phyloP scores from a whole-genome alignment of 2,113 vertebrate genomes.

The Panthera uncia region DNA sequence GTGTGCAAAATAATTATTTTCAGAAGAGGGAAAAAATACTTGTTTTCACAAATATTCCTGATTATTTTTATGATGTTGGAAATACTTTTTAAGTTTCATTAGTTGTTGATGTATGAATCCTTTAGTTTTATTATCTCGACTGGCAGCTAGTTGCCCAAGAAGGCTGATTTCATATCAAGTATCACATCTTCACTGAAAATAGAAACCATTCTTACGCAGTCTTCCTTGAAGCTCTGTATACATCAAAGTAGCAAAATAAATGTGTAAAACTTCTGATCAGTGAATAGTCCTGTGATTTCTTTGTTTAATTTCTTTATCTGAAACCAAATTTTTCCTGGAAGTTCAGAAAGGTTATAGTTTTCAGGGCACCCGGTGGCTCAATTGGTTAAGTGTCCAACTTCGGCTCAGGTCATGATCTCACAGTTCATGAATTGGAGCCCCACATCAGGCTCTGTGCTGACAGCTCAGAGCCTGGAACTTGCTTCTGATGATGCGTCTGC shows the following conservation, averaged over 20 bases:
- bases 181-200: not conserved
- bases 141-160: not conserved
- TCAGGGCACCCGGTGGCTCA: not conserved
- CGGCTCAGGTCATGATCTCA: too few relatives aligned
- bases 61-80: not conserved
- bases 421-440: too few relatives aligned
- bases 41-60: not conserved
- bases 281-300: not conserved
- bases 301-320: not conserved
- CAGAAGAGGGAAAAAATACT: not conserved
- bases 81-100: not conserved
- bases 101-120: not conserved
- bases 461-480: too few relatives aligned
- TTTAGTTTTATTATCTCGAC: not conserved
- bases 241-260: not conserved
- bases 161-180: not conserved
- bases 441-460: too few relatives aligned
- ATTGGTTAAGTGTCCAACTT: too few relatives aligned
- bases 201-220: not conserved
- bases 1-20: constrained; percentile 52
- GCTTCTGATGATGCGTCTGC: too few relatives aligned
- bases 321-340: not conserved
- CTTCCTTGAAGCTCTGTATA: not conserved
- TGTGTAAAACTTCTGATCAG: not conserved
- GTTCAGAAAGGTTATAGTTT: not conserved